Base-by-base conservation (phyloP, 2,888 invertebrate genomes). In the Apoderus coryli region DNA sequence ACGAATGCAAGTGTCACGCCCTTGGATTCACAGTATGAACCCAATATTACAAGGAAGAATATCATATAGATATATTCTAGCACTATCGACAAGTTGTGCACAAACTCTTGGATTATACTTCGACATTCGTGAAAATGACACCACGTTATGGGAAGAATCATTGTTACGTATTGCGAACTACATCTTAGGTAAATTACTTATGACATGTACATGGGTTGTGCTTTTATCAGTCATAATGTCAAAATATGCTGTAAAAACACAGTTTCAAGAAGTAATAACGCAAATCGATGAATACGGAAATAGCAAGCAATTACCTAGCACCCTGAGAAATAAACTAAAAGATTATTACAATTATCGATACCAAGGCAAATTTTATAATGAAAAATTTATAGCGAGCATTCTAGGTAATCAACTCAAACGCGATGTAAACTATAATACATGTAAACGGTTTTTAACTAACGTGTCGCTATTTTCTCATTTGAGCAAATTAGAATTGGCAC, bases 401-500 rank as follows among this genome's bases (percentile, higher is more conserved):
- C 31, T 35, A 26, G 31, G 44, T 47, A 58, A 58, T 3, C 51
- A 55, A 25, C 38, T 60, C 4, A 39, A 48, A 3, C 48, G 64
- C 42, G 71, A 72, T 47, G 63, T 73, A 9, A 57, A 58, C 1
- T 46, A 69, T 10, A 60, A 68, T 46, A 63, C 66, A 1, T 68
- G 68, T 41, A 61, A 61, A 40, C 58, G 61, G 22, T 50, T 74
- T 14, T 59, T 72, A 2, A 56, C 65, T 34, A 66, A 63, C 25
- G 69, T 69, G 12, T 49, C 57, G 3, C 45, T 73, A n/a, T 67
- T 75, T 40, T 54, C 61, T 19, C 53, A 62, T 25, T 37, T 72
- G 13, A 61, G 69, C 0, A 52, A 57, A 5, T 45, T 53, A 7
- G 46, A 64, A 23, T 52, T 72, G n/a, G 61, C 61, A 4, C 56